Conservation (phyloP, 2,888 invertebrate genomes). For the Aphodius granarius region DNA sequence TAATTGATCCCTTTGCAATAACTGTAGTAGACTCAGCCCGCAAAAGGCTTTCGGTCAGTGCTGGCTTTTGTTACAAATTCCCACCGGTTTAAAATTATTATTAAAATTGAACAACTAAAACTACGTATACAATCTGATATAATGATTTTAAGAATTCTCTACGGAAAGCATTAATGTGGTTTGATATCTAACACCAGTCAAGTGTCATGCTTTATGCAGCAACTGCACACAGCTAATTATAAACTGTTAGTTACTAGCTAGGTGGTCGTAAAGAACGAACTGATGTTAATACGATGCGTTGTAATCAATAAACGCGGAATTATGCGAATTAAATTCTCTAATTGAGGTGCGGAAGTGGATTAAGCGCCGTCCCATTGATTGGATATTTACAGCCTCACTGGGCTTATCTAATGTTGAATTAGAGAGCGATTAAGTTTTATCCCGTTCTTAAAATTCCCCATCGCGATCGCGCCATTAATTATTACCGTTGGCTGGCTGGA, state of each 20-base stretch:
- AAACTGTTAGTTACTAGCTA: neutral
- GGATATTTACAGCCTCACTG: neutral
- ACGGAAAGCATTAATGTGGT: no score
- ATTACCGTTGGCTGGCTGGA: neutral
- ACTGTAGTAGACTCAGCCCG: no score
- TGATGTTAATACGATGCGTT: neutral
- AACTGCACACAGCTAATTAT: neutral
- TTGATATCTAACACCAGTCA: neutral
- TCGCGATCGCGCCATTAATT: neutral
- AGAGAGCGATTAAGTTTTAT: neutral
- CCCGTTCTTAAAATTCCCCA: neutral
- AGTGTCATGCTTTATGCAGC: neutral
- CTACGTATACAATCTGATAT: no score
- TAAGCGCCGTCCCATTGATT: neutral
- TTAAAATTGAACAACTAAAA: no score
- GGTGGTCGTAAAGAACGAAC: neutral
- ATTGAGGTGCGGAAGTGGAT: neutral
- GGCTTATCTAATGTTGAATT: neutral
- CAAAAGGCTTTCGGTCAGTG: no score
- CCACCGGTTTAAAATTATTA: no score
- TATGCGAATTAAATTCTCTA: neutral
- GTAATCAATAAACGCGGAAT: neutral
- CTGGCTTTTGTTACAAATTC: no score
- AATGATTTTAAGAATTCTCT: no score
- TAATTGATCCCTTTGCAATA: no score